Evolutionary conservation across 2,797 vertebrate genomes (phyloP), one percentile per base, ranked within the genome.

Genomic region (Tolypeutes matacus): DNA sequence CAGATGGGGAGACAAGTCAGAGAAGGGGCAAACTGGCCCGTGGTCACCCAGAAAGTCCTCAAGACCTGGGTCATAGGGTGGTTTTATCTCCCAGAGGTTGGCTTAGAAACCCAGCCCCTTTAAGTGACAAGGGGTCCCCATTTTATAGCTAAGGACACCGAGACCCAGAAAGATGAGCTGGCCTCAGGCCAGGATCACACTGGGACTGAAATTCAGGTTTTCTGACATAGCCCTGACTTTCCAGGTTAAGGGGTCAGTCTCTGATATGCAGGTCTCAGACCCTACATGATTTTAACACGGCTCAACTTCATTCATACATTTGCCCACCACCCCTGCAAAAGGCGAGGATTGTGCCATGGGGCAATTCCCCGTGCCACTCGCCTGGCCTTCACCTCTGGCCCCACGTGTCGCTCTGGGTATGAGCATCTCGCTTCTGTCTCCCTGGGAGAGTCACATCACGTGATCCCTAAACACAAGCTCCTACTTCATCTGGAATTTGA

Each of bases 351-450:
- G 36, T 49, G 6, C 7, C 9, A 4, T 5, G 23, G 51, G 21
- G 8, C 13, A 7, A 11, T 7, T 53, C 13, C 60, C 39, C 1
- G 8, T 27, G 6, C 21, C 29, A 6, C 18, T 1, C 25, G 14
- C 56, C n/a, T 0, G 13, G 91, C 7, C 42, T 65, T 65, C 42
- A 21, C 7, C 3, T 34, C 3, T 0, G 6, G 29, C 1, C 42
- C 42, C 36, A 9, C 2, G 0, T 0, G 1, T 51, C 31, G 64
- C 60, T 64, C 65, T 8, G 58, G 12, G 23, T 51, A 10, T 25
- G 64, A 72, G 36, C 20, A 7, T 6, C n/a, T 6, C 8, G 6
- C 15, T 31, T 9, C 42, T 0, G 14, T 20, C 53, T 62, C 20
- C 51, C 85, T 14, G 23, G 23, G 70, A 75, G 58, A n/a, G 29